phyloP scores from a whole-genome alignment of 1,140 invertebrate species.

The Hypsibius dujardini region DNA sequence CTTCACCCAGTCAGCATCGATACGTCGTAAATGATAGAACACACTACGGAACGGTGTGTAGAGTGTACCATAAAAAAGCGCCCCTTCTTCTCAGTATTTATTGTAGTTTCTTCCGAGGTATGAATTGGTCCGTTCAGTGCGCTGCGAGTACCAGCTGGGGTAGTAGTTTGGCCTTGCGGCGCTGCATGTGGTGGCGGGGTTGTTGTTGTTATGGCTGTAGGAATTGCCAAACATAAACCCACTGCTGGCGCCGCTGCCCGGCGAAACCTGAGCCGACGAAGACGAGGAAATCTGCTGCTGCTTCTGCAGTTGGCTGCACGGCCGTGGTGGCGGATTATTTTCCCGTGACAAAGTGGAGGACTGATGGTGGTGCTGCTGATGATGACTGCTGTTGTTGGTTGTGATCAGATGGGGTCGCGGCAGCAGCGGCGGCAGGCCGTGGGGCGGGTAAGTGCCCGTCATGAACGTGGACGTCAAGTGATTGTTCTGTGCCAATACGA shows the following conservation, averaged over 20 bases:
- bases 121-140: background rate
- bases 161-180: constrained; percentile 1
- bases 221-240: background rate
- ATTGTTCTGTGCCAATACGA: background rate
- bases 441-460: background rate
- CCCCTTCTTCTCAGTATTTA: too few relatives aligned
- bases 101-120: background rate
- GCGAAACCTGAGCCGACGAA: too few relatives aligned
- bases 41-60: too few relatives aligned
- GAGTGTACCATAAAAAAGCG: too few relatives aligned
- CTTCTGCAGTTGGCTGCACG: background rate
- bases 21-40: too few relatives aligned
- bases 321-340: background rate
- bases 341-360: constrained; percentile 15
- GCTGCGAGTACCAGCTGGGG: constrained; percentile 16
- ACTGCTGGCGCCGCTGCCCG: background rate
- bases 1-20: too few relatives aligned
- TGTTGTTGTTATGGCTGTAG: background rate
- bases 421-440: background rate
- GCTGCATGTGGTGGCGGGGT: background rate
- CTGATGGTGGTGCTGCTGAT: background rate
- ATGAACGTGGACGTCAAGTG: constrained; percentile 16
- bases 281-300: background rate
- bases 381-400: background rate
- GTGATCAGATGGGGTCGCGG: constrained; percentile 11